Conservation (phyloP, 2,888 invertebrate species). For the Ectemnius lituratus region DNA sequence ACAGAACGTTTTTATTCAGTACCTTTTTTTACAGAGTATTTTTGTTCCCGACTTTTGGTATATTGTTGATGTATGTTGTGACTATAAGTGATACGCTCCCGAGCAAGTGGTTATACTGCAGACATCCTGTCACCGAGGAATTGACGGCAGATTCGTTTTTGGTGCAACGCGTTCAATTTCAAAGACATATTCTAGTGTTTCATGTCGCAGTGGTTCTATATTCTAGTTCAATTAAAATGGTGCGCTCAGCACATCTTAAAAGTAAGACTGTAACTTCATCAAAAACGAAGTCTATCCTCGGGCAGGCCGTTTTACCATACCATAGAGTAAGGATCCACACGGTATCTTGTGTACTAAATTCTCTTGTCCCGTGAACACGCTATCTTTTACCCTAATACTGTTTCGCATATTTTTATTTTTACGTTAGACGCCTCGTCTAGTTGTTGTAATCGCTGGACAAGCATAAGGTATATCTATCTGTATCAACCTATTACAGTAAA, state of each 20-base stretch:
- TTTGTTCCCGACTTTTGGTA: constrained; percentile 8
- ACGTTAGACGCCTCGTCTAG: constrained; percentile 51
- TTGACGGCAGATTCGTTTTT: constrained; percentile 35
- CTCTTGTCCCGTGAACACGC: constrained; percentile 23
- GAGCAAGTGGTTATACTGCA: constrained; percentile 18
- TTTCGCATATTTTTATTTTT: constrained; percentile 52
- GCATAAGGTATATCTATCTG: constrained; percentile 39
- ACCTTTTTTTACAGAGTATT: constrained; percentile 6
- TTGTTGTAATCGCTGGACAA: constrained; percentile 44
- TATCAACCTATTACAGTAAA: constrained; percentile 12
- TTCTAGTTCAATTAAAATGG: too few species aligned
- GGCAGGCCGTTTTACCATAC: constrained; percentile 10
- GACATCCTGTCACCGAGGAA: constrained; percentile 14
- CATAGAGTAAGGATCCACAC: constrained; percentile 35
- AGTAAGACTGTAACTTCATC: background rate
- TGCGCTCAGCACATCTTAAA: background rate
- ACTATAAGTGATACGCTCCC: constrained; percentile 30
- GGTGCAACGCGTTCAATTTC: constrained; percentile 7
- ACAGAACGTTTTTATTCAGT: constrained; percentile 4
- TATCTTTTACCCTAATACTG: constrained; percentile 45
- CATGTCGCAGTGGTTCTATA: too few species aligned
- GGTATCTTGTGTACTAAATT: constrained; percentile 37
- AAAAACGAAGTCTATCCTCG: constrained; percentile 27
- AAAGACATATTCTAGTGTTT: background rate
- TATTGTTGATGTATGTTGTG: constrained; percentile 40